Conservation (phyloP, 1,140 invertebrate genomes). For the Thaumetopoea pityocampa region DNA sequence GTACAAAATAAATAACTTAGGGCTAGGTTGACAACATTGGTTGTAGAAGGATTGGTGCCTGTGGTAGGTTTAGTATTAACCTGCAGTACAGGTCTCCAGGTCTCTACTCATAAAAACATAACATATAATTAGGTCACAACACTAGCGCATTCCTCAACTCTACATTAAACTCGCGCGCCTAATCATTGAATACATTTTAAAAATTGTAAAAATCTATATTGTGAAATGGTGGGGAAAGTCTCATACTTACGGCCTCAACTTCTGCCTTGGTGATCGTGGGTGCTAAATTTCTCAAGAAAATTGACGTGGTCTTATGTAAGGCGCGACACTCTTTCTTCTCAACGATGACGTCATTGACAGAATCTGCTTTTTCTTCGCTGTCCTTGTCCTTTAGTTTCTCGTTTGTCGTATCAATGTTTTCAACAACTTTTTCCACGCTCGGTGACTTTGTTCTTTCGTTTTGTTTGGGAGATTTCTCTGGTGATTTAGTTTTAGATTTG, state of each 20-base stretch:
- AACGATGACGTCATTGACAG: constrained; percentile 39
- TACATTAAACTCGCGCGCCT: too few relatives aligned
- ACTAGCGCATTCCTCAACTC: too few relatives aligned
- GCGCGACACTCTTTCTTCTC: constrained; percentile 81
- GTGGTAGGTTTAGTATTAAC: too few relatives aligned
- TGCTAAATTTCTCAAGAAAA: constrained; percentile 96
- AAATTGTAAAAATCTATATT: too few relatives aligned
- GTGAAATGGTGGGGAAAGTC: too few relatives aligned
- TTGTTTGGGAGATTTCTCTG: constrained; percentile 51
- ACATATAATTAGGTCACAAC: too few relatives aligned
- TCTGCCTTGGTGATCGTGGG: constrained; percentile 97
- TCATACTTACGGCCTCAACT: constrained; percentile 90
- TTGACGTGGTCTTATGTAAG: constrained; percentile 96
- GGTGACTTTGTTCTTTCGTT: constrained; percentile 55
- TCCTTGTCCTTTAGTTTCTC: constrained; percentile 55
- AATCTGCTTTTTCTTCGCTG: constrained; percentile 70
- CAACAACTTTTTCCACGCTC: constrained; percentile 36
- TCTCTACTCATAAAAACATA: too few relatives aligned
- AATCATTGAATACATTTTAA: too few relatives aligned
- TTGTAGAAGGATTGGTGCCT: too few relatives aligned
- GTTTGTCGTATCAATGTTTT: constrained; percentile 53
- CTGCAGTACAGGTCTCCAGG: too few relatives aligned
- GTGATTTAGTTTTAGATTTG: constrained; percentile 58
- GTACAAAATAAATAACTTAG: too few relatives aligned
- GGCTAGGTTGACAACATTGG: too few relatives aligned